A percentile compares a stretch with the other conserved stretches of the same genome.
phyloP scores from a whole-genome alignment of 2,888 invertebrate genomes.

The Anticlea derivata region DNA sequence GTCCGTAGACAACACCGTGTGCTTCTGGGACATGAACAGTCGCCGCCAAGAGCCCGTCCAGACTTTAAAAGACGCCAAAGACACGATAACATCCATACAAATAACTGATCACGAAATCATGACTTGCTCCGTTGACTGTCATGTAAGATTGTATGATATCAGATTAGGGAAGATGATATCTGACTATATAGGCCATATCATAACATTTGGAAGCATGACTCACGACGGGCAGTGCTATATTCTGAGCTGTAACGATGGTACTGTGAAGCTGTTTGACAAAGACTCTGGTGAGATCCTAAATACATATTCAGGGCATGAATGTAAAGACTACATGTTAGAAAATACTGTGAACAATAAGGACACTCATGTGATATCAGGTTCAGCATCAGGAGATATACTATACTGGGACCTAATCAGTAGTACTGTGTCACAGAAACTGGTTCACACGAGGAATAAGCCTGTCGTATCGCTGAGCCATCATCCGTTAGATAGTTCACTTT shows the following conservation, averaged over 20 bases:
- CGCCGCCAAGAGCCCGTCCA: conserved; percentile 75
- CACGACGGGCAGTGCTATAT: conserved; percentile 97
- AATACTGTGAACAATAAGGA: conserved; percentile 93
- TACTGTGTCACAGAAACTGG: conserved; percentile 65
- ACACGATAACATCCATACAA: conserved; percentile 91
- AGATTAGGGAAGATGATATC: conserved; percentile 91
- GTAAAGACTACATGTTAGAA: conserved; percentile 93
- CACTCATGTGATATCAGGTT: conserved; percentile 94
- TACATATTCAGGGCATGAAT: conserved; percentile 92
- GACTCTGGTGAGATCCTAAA: conserved; percentile 73
- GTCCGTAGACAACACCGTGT: conserved; percentile 95
- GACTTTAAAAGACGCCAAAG: conserved; percentile 95
- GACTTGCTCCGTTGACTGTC: conserved; percentile 94
- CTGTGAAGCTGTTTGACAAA: conserved; percentile 94
- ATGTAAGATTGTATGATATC: conserved; percentile 94
- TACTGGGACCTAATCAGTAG: conserved; percentile 95
- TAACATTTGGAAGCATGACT: conserved; percentile 93
- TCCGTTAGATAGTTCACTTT: conserved; percentile 88
- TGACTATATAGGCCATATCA: conserved; percentile 93
- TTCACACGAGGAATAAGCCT: conserved; percentile 83
- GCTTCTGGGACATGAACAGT: conserved; percentile 91
- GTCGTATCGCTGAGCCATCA: conserved; percentile 93
- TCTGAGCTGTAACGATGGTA: conserved; percentile 92
- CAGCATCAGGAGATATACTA: conserved; percentile 92
- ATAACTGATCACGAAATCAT: conserved; percentile 96